These are phyloP conservation scores for Enteromius afrohamiltoni DNA, from an alignment of 2,797 vertebrate species.

Conservation along the genomic window DNA sequence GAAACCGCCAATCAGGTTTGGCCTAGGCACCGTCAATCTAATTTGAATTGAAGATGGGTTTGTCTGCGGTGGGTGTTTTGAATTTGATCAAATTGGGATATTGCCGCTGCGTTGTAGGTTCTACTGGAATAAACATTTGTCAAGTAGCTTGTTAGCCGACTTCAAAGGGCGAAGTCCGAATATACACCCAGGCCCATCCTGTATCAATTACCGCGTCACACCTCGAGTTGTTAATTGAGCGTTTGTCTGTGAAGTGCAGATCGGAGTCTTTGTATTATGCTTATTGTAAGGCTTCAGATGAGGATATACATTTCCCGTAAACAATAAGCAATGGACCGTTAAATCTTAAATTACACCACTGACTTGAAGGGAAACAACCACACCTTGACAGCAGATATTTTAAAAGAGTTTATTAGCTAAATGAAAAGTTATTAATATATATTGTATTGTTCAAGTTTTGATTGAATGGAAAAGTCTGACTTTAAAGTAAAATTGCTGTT, in stretches of 20 bases:
- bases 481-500: neutral
- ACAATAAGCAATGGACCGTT: conserved; percentile 1
- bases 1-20: conserved; percentile 61
- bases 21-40: neutral
- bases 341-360: neutral
- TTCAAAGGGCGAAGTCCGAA: conserved; percentile 31
- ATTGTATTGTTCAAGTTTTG: neutral
- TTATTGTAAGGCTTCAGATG: conserved; percentile 15
- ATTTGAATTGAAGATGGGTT: conserved; percentile 29
- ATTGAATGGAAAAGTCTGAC: neutral
- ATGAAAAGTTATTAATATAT: neutral
- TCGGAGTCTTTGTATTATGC: neutral
- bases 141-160: conserved; percentile 30
- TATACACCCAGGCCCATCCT: conserved; percentile 32
- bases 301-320: neutral
- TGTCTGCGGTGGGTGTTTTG: neutral
- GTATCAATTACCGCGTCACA: conserved; percentile 56
- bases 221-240: conserved; percentile 66
- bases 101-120: conserved; percentile 12
- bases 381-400: neutral
- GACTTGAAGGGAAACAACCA: neutral
- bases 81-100: conserved; percentile 35
- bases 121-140: conserved; percentile 66
- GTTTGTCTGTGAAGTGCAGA: conserved; percentile 58
- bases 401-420: neutral